phyloP scores from a whole-genome alignment of 1,140 invertebrate species.

The Apocrypta bakeri region DNA sequence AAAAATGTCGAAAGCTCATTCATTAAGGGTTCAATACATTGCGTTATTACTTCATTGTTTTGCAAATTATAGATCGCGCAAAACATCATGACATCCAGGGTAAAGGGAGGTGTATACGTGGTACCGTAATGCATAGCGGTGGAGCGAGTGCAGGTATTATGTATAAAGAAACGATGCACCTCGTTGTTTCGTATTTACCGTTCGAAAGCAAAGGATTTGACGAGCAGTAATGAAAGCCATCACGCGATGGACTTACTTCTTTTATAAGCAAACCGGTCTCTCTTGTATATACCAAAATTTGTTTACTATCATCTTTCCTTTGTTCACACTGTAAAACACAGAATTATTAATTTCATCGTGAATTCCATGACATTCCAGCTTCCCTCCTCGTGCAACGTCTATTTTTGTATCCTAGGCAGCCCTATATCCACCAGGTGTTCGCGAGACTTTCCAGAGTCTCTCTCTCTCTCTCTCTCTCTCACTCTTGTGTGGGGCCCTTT shows the following conservation, averaged over 20 bases:
- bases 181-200: constrained; percentile 16
- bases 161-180: background rate
- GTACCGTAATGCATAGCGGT: constrained; percentile 36
- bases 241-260: background rate
- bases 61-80: constrained; percentile 40
- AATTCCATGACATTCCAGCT: constrained; percentile 7
- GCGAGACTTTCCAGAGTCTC: constrained; percentile 1
- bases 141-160: background rate
- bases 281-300: no score
- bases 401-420: constrained; percentile 36
- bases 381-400: constrained; percentile 31
- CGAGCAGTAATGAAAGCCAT: constrained; percentile 26
- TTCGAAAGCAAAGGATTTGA: constrained; percentile 26
- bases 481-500: constrained; percentile 54
- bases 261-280: no score
- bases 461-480: background rate
- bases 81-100: constrained; percentile 4
- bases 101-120: no score
- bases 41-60: constrained; percentile 46
- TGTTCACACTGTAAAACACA: background rate
- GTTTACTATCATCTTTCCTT: background rate
- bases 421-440: constrained; percentile 30
- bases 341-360: background rate
- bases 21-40: constrained; percentile 25
- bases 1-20: constrained; percentile 20